These are phyloP conservation scores for Pluvialis apricaria DNA, from an alignment of 2,113 vertebrate genomes.

Conservation along the genomic window DNA sequence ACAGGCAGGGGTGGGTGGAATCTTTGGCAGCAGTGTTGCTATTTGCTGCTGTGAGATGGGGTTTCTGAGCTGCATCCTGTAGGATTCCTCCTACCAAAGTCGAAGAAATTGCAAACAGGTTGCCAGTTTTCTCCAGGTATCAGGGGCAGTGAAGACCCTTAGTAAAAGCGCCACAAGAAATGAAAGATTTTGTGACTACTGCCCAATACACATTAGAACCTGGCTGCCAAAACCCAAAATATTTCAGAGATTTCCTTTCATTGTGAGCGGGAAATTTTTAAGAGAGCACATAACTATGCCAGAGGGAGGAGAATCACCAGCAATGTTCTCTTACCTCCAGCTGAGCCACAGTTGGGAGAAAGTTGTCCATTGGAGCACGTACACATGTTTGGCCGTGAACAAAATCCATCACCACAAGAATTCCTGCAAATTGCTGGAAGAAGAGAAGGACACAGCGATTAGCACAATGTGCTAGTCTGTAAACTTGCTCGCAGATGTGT, in stretches of 20 bases:
- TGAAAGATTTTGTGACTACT: accelerated
- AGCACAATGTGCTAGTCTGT: accelerated
- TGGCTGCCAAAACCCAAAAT: not conserved
- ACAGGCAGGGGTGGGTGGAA: not conserved
- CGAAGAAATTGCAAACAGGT: not conserved
- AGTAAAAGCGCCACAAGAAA: not conserved
- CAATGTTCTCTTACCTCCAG: constrained; percentile 73
- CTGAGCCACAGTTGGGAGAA: constrained; percentile 84
- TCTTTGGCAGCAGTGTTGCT: not conserved
- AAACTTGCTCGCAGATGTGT: accelerated
- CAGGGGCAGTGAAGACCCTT: not conserved
- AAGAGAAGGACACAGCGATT: not conserved
- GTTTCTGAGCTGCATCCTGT: not conserved
- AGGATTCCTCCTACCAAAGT: not conserved
- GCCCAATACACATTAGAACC: not conserved
- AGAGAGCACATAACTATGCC: not conserved
- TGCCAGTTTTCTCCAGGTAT: not conserved
- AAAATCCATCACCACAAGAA: constrained; percentile 91
- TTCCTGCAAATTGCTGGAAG: constrained; percentile 89
- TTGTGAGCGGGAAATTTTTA: not conserved
- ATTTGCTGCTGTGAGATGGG: not conserved
- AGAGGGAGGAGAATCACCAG: not conserved
- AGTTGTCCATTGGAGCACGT: constrained; percentile 90
- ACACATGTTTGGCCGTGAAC: constrained; percentile 93
- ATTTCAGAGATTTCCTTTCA: not conserved